Evolutionary conservation across 2,113 vertebrate species (phyloP), one percentile per base, ranked within the genome.

Genomic region (Cynocephalus volans): DNA sequence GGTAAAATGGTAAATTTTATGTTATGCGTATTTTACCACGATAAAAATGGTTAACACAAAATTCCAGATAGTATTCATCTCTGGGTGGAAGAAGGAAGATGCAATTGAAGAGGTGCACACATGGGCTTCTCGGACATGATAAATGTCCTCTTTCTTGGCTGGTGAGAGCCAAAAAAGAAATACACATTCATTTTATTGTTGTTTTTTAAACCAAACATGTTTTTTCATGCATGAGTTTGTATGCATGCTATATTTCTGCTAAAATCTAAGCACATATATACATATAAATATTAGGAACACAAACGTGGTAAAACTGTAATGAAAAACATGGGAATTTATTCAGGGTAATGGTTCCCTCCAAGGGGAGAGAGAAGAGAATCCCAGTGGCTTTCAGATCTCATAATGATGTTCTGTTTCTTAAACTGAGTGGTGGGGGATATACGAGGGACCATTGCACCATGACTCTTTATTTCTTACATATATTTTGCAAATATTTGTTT

Each of bases 41-140:
- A 76, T 58, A 76, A 84, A 76, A 86, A 82, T 6, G 36, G 15
- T 77, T 70, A 93, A 58, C 21, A 82, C 23, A 92, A 94, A 95
- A 50, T 85, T 67, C 31, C 85, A 93, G 95, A 45, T 60, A 92
- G 80, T 28, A 54, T 12, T 96, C 15, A 56, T 69, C 64, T 84
- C 67, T 28, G 7, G 64, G 79, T 64, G 58, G 21, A 92, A 88
- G 65, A 72, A 26, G 54, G 31, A 33, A 36, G 64, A 85, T 31
- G 41, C 50, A 73, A 0, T 18, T 67, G 64, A 12, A 83, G 24
- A 62, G 77, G 28, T 28, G 21, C 14, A 26, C 41, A 36, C 8
- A 28, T n/a, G 21, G 54, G 54, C 28, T 95, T 52, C 72, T 33
- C 72, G 23, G 69, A 33, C 33, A 5, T 72, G 24, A 24, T 33